Evolutionary conservation across 2,888 invertebrate genomes (phyloP).

Genomic region (Eretmocerus hayati): DNA sequence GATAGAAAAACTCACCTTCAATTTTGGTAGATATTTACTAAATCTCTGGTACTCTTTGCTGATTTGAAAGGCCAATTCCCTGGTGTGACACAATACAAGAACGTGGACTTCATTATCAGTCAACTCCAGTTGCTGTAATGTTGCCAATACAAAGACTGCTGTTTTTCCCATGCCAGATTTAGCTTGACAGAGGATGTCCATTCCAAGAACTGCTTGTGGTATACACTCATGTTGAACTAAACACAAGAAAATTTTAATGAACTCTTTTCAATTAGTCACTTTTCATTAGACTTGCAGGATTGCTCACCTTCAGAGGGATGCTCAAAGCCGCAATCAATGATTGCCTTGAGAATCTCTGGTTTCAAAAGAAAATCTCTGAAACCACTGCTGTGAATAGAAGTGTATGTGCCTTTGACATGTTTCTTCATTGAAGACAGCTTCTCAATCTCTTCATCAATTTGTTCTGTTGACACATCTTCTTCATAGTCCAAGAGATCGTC

Average conservation of each 20-base stretch:
- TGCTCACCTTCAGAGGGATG: slow-evolving; percentile 93
- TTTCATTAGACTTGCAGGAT: neutral
- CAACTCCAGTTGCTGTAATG: slow-evolving; percentile 93
- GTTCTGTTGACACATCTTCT: slow-evolving; percentile 90
- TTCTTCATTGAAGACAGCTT: slow-evolving; percentile 66
- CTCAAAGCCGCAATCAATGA: slow-evolving; percentile 98
- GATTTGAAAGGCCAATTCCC: slow-evolving; percentile 99
- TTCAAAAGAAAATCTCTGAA: slow-evolving; percentile 97
- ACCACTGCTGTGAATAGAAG: slow-evolving; percentile 98
- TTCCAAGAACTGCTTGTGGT: slow-evolving; percentile 97
- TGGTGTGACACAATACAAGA: slow-evolving; percentile 97
- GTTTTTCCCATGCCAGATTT: slow-evolving; percentile 99
- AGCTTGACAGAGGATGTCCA: slow-evolving; percentile 99
- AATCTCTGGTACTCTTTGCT: slow-evolving; percentile 99
- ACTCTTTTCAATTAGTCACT: neutral
- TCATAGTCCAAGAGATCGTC: slow-evolving; percentile 99
- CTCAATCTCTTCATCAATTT: slow-evolving; percentile 64
- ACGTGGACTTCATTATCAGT: slow-evolving; percentile 95
- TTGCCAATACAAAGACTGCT: slow-evolving; percentile 98
- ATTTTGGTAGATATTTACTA: slow-evolving; percentile 94
- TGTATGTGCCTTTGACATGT: slow-evolving; percentile 94
- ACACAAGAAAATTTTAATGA: too few relatives aligned
- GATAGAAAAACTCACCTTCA: slow-evolving; percentile 66
- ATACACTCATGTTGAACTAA: slow-evolving; percentile 99
- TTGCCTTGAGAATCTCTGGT: slow-evolving; percentile 93